Base-by-base conservation (phyloP, 2,888 invertebrate genomes). In the Melanostoma scalare region DNA sequence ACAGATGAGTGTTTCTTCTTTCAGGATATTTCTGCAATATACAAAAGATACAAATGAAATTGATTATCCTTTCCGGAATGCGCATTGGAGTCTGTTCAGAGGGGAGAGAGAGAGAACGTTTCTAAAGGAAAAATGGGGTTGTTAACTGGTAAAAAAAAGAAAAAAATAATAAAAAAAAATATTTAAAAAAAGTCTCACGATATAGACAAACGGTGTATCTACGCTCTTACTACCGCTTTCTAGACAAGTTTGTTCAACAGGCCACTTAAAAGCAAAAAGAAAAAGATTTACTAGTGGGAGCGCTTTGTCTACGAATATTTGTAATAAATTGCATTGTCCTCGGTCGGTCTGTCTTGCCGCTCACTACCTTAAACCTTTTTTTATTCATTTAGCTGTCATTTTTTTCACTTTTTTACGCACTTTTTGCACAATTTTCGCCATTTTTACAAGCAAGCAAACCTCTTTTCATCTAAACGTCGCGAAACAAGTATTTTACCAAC, bases 171-270 rank as follows among this genome's bases (percentile, higher is more conserved):
- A 35, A 42, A 60, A 40, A 46, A 20, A 44, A 58, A 35, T 20
- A 61, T 46, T 20, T 61, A 30, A 63, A 50, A 8, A 20, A 46
- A 63, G 46, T 63, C 33, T 10, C 50, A 67, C 35, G 42, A 60
- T 50, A 60, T 38, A 72, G 52, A 36, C 33, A 60, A 35, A 61
- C 36, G 40, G 52, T 53, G 36, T 44, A 61, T 50, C 91, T 87
- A 91, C 90, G 76, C 90, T 87, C 58, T 60, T 82, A 67, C 40
- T 52, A 67, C 56, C 65, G 79, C 82, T 79, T 85, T 73, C 63
- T 71, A 65, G 50, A 53, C 56, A 44, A 76, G 56, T 72, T 63
- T 58, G 80, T 63, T 85, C 85, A 85, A 85, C 85, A 85, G 85
- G 85, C 85, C 85, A 80, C 85, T 80, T 68, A 61, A 63, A 71